Evolutionary conservation across 1,140 invertebrate genomes (phyloP).

Genomic region (Ostrea edulis): DNA sequence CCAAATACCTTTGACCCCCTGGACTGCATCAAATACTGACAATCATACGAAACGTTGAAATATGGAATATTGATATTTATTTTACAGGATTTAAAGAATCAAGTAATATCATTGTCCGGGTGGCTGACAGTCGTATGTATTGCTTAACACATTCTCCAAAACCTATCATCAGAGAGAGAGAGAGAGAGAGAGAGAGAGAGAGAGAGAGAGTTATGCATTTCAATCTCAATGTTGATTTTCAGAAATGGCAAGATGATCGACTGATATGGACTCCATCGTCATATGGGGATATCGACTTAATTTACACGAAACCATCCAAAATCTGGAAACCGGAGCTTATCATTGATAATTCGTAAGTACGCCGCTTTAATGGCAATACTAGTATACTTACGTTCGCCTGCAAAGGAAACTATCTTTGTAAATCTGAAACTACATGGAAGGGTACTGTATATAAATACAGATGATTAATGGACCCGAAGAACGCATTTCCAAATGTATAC

Average conservation of each 20-base stretch:
- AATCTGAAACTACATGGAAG: no score
- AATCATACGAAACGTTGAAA: neutral
- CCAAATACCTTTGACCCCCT: no score
- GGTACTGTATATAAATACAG: no score
- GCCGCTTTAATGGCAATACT: no score
- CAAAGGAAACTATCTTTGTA: no score
- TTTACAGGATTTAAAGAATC: neutral
- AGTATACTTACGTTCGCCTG: no score
- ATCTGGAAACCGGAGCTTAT: slow-evolving; percentile 60
- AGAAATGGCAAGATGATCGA: slow-evolving; percentile 56
- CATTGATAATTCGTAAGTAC: slow-evolving; percentile 50
- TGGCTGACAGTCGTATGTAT: slow-evolving; percentile 14
- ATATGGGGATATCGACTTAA: slow-evolving; percentile 54
- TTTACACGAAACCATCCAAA: slow-evolving; percentile 32
- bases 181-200: no score
- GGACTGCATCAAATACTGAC: no score
- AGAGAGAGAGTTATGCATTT: no score
- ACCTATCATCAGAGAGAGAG: no score
- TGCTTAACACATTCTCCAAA: neutral
- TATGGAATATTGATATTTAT: neutral
- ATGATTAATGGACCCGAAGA: no score
- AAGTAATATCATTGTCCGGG: neutral
- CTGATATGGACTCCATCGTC: slow-evolving; percentile 38
- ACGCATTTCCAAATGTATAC: no score
- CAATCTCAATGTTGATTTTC: neutral